A percentile compares a stretch with the other conserved stretches of the same genome.
phyloP scores from a whole-genome alignment of 2,888 invertebrate species.

The Eupithecia vulgata region DNA sequence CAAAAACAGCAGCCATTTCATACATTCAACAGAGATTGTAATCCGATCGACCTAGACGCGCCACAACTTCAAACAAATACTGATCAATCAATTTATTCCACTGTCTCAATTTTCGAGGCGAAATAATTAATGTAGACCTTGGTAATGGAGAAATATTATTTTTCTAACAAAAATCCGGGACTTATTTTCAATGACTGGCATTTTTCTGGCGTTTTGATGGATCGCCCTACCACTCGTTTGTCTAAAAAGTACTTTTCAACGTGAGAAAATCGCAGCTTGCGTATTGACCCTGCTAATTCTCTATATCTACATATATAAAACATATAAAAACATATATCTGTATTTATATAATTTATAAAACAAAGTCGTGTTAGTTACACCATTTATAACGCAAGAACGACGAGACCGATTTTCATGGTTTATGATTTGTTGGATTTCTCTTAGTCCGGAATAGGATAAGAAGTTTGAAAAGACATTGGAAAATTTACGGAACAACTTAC shows the following conservation, averaged over 20 bases:
- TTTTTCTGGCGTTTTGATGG: slow-evolving; percentile 28
- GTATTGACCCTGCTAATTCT: background rate
- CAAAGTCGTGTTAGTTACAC: too few relatives aligned
- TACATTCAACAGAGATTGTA: background rate
- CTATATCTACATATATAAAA: background rate
- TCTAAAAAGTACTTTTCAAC: background rate
- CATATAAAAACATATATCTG: too few relatives aligned
- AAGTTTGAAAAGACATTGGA: too few relatives aligned
- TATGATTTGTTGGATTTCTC: too few relatives aligned
- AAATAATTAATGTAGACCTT: slow-evolving; percentile 17
- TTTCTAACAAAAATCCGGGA: slow-evolving; percentile 20
- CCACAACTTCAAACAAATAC: background rate
- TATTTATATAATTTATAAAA: too few relatives aligned
- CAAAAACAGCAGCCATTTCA: background rate
- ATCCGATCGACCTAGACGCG: background rate
- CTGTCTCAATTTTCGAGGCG: background rate
- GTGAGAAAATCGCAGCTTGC: slow-evolving; percentile 2
- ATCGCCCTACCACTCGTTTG: slow-evolving; percentile 8
- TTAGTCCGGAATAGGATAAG: too few relatives aligned
- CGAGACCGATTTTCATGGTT: too few relatives aligned
- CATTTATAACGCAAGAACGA: too few relatives aligned
- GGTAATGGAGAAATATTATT: slow-evolving; percentile 19
- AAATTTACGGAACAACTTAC: too few relatives aligned
- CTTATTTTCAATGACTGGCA: slow-evolving; percentile 26
- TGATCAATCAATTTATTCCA: slow-evolving; percentile 10